A percentile compares a stretch with the other conserved stretches of the same genome.
phyloP scores from a whole-genome alignment of 1,140 invertebrate genomes.

The Papilio polytes region DNA sequence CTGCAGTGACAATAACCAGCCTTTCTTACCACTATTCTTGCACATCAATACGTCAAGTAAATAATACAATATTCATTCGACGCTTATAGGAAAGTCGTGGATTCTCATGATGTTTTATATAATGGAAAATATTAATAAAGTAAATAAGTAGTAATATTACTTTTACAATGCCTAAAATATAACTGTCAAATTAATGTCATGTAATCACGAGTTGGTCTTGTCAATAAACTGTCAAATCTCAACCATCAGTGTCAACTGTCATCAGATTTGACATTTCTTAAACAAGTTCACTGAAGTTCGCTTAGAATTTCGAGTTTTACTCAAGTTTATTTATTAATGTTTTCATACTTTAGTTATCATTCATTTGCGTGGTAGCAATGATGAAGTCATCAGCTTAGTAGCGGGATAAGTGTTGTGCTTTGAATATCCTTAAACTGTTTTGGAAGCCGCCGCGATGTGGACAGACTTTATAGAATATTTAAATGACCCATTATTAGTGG shows the following conservation, averaged over 20 bases:
- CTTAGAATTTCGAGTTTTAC: background rate
- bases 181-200: background rate
- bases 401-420: conserved; percentile 4
- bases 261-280: background rate
- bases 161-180: no score
- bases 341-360: background rate
- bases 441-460: conserved; percentile 61
- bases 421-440: conserved; percentile 8
- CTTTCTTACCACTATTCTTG: no score
- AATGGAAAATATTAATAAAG: no score
- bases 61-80: no score
- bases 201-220: background rate
- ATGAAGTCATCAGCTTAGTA: background rate
- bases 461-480: conserved; percentile 84
- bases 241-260: background rate
- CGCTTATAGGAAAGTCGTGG: no score
- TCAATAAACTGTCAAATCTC: background rate
- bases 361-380: conserved; percentile 7
- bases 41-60: no score
- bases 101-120: no score
- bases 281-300: background rate
- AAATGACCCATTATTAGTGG: conserved; percentile 88
- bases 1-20: no score
- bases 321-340: background rate
- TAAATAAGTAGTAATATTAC: no score